Percentiles rank a stretch among this genome's conserved stretches.
phyloP scores from a whole-genome alignment of 2,888 invertebrate species.

The Tiliacea citrago region DNA sequence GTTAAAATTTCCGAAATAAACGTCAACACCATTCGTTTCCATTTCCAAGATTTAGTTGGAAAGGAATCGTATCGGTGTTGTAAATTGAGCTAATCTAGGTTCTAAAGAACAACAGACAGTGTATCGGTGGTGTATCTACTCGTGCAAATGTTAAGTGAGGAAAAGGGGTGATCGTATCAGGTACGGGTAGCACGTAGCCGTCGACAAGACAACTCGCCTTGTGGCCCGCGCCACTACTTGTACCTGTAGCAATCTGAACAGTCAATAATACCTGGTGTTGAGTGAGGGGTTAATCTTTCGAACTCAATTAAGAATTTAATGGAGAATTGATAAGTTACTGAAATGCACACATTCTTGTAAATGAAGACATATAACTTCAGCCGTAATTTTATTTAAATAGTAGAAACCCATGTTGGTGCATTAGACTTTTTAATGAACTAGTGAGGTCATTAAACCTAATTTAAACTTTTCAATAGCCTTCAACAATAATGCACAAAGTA shows the following conservation, averaged over 20 bases:
- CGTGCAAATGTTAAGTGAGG: constrained; percentile 53
- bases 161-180: constrained; percentile 64
- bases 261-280: constrained; percentile 42
- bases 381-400: not conserved
- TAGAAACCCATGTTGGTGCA: not conserved
- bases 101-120: constrained; percentile 51
- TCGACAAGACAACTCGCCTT: constrained; percentile 41
- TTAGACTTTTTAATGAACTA: too few species aligned
- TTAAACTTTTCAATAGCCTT: not conserved
- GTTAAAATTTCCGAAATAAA: not conserved
- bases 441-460: not conserved
- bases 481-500: not conserved
- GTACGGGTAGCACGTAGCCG: constrained; percentile 53
- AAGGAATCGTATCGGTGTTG: constrained; percentile 31
- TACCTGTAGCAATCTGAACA: constrained; percentile 27
- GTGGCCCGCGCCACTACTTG: constrained; percentile 34
- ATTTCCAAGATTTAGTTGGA: constrained; percentile 6
- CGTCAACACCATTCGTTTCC: not conserved
- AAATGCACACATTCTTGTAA: constrained; percentile 10
- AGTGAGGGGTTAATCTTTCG: constrained; percentile 49
- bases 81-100: constrained; percentile 54
- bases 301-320: constrained; percentile 29
- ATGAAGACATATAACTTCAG: not conserved
- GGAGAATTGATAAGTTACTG: constrained; percentile 4
- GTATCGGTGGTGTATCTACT: constrained; percentile 57